Conservation (phyloP, 1,140 invertebrate genomes). For the Heterodera schachtii region DNA sequence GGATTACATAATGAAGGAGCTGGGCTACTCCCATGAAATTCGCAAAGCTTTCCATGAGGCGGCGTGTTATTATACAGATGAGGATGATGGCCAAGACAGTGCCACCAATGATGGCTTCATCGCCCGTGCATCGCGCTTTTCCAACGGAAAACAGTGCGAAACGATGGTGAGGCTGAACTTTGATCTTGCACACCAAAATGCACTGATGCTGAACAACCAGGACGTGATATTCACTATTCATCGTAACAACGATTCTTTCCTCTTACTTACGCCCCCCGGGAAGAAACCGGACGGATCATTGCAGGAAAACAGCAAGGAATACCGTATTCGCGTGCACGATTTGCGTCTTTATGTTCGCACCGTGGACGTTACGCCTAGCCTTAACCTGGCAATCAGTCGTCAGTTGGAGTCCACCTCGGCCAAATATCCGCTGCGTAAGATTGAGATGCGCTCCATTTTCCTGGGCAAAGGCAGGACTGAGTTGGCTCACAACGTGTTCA, state of each 20-base stretch:
- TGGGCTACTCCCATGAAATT: background rate
- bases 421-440: constrained; percentile 22
- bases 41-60: constrained; percentile 15
- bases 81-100: background rate
- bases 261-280: background rate
- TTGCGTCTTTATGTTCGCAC: constrained; percentile 19
- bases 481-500: constrained; percentile 21
- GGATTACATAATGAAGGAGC: background rate
- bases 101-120: background rate
- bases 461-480: constrained; percentile 20
- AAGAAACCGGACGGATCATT: background rate
- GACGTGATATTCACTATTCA: constrained; percentile 37
- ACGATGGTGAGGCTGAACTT: constrained; percentile 16
- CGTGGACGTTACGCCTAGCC: constrained; percentile 12
- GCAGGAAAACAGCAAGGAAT: background rate
- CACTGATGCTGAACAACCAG: constrained; percentile 32
- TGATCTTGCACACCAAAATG: constrained; percentile 22
- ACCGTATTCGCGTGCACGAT: constrained; percentile 23
- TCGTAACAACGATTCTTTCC: constrained; percentile 3
- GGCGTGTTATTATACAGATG: background rate
- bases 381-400: constrained; percentile 32
- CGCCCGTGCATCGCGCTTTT: background rate
- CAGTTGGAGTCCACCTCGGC: constrained; percentile 20
- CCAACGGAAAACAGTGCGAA: background rate
- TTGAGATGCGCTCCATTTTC: constrained; percentile 32